Percentiles rank a stretch among this genome's conserved stretches.
phyloP scores from a whole-genome alignment of 2,888 invertebrate species.

The Orthosia gothica region DNA sequence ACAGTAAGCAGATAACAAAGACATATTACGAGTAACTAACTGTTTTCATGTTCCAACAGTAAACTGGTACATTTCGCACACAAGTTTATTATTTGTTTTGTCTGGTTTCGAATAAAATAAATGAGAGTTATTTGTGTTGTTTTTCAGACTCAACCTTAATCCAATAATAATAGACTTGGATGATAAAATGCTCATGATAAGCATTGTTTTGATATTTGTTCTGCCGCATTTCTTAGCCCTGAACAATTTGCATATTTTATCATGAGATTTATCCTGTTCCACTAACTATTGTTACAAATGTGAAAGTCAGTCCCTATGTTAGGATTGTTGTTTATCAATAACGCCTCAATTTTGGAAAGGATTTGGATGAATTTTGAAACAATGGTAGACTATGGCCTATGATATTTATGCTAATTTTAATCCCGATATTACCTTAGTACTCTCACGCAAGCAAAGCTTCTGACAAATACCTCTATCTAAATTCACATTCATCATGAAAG shows the following conservation, averaged over 20 bases:
- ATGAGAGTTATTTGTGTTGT: slow-evolving; percentile 1
- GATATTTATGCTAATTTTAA: too few species aligned
- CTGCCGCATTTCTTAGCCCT: neutral
- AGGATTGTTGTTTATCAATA: too few species aligned
- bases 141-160: slow-evolving; percentile 2
- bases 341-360: too few species aligned
- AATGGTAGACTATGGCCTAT: too few species aligned
- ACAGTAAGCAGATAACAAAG: slow-evolving; percentile 29
- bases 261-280: neutral
- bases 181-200: neutral
- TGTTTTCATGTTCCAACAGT: neutral
- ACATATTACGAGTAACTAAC: slow-evolving; percentile 7
- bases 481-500: neutral
- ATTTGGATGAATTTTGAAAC: too few species aligned
- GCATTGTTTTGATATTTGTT: neutral
- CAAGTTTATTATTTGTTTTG: neutral
- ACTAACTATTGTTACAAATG: too few species aligned
- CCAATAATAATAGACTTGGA: neutral
- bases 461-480: too few species aligned
- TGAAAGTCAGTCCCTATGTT: too few species aligned
- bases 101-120: neutral
- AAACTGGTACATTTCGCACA: neutral
- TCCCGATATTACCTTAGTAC: too few species aligned
- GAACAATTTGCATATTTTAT: neutral
- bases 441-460: too few species aligned